Evolutionary conservation across 2,113 vertebrate genomes (phyloP).

Genomic region (Ranitomeya imitator): DNA sequence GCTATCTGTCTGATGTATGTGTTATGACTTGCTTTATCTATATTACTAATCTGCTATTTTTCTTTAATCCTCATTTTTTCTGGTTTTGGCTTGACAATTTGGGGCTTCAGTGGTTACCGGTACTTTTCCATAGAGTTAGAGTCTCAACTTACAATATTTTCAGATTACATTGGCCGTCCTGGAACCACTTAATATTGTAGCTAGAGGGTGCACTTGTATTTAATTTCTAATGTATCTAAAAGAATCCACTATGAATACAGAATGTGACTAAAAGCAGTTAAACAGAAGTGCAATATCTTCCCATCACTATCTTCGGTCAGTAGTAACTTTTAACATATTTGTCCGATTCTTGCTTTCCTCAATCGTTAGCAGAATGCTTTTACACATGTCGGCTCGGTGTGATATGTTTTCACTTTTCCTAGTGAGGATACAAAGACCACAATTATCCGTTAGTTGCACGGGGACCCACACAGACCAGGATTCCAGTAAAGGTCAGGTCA

Average conservation of each 20-base stretch:
- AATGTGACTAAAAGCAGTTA: background rate
- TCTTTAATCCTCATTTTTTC: too few species aligned
- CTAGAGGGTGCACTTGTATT: background rate
- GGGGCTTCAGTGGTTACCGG: too few species aligned
- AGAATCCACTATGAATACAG: background rate
- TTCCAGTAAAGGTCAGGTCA: constrained; percentile 46
- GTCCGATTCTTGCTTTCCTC: background rate
- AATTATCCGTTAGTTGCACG: constrained; percentile 37
- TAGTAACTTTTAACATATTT: constrained; percentile 9
- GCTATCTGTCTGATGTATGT: too few species aligned
- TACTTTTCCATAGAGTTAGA: too few species aligned
- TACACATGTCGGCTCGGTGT: constrained; percentile 22
- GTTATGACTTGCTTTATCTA: too few species aligned
- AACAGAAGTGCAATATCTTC: background rate
- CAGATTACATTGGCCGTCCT: too few species aligned
- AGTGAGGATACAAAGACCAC: constrained; percentile 37
- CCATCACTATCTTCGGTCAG: background rate
- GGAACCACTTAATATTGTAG: too few species aligned
- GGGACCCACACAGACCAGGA: constrained; percentile 33
- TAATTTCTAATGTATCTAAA: background rate
- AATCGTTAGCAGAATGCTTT: constrained; percentile 41
- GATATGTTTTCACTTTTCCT: constrained; percentile 49
- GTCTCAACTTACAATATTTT: too few species aligned
- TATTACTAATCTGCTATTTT: too few species aligned
- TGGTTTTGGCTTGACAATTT: too few species aligned